Evolutionary conservation across 2,113 vertebrate species (phyloP), one percentile per base, ranked within the genome.

Genomic region (Sapajus apella): DNA sequence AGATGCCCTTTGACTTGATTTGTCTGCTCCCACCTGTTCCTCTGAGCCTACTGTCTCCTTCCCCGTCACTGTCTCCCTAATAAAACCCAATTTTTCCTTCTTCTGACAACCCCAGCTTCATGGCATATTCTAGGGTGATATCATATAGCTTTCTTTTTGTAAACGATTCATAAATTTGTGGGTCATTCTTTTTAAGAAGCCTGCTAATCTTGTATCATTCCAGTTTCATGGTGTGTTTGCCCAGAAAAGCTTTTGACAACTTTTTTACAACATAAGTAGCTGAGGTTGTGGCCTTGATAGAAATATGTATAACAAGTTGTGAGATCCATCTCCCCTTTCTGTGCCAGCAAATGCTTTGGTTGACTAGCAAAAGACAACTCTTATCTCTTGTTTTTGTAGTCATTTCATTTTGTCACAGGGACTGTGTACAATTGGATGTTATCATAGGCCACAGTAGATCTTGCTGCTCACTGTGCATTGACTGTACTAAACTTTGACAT

Each of bases 61-160:
- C 18, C 1, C 32, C 25, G 1, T n/a, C 8, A 2, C 5, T 10
- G 2, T 66, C 4, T 85, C 55, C 56, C 58, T 2, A 6, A 14
- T 18, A 92, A 55, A 81, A 13, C 2, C 9, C 76, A 35, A 1
- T 61, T 30, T 43, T 32, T 20, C 37, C 13, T 14, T 37, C 52
- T 81, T 35, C 68, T 70, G 23, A 37, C 50, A 85, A 30, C 55
- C 30, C 13, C 21, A 47, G 27, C 55, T 43, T 70, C 18, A 0
- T 25, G 27, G 25, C 5, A 35, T 1, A 70, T 64, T 47, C 94
- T 72, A 7, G 2, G 17, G 66, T 40, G 17, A 45, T 55, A 43
- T 50, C 75, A 5, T 16, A 8, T 66, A 27, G 10, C 52, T 92
- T 75, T 47, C 25, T 47, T 52, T 95, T 92, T 94, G 61, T 76